phyloP scores from a whole-genome alignment of 2,113 vertebrate genomes.

The Tyrannus savana region DNA sequence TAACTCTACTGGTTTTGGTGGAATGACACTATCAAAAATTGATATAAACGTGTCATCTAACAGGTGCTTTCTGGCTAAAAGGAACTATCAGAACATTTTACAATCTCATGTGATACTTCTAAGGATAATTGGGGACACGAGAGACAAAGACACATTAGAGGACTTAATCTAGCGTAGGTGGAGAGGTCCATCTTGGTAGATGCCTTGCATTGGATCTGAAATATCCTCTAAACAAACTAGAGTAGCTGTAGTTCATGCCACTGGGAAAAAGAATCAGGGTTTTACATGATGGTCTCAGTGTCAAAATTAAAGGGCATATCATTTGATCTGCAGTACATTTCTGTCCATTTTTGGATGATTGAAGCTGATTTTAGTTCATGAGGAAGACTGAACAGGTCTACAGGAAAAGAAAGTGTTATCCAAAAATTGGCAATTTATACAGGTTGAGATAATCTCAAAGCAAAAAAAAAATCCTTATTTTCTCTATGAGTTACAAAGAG shows the following conservation, averaged over 20 bases:
- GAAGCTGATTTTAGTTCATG: neutral
- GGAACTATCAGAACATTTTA: neutral
- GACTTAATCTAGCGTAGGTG: neutral
- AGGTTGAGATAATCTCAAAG: neutral
- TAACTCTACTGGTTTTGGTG: neutral
- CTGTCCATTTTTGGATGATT: neutral
- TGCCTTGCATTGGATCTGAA: neutral
- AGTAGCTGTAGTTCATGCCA: neutral
- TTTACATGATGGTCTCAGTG: neutral
- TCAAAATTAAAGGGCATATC: neutral
- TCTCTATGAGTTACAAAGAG: neutral
- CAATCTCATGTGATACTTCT: neutral
- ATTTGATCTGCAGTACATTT: neutral
- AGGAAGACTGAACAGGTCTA: rapidly evolving
- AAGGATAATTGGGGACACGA: neutral
- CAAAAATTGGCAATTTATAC: neutral
- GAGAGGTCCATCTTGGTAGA: neutral
- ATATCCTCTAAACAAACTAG: neutral
- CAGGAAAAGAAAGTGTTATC: neutral
- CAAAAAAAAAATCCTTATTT: neutral
- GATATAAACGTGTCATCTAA: neutral
- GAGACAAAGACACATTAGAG: neutral
- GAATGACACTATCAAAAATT: neutral
- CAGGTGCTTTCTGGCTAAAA: neutral
- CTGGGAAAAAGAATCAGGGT: neutral